Base-by-base conservation (phyloP, 2,113 vertebrate genomes). In the Halcyon senegalensis region DNA sequence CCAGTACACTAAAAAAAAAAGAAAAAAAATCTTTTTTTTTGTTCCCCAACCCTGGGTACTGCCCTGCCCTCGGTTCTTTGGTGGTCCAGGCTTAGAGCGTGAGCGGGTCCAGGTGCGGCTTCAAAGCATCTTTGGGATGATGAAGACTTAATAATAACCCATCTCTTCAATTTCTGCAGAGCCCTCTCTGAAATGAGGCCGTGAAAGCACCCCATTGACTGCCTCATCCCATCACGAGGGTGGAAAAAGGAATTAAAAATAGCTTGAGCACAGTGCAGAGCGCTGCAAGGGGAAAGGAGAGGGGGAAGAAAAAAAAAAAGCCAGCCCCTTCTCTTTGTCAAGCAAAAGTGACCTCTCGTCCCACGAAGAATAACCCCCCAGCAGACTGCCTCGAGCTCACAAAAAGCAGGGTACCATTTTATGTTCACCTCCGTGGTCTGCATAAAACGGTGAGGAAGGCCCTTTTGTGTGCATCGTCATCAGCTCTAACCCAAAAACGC, bases 211-310 rank as follows among this genome's bases (percentile, higher is more conserved):
- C 94, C 88, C 77, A 48, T 93, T 75, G 96, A 90, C 92, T 56
- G 66, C 83, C 85, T 75, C 68, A 81, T 35, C 86, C 88, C 88
- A 84, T 16, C 92, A n/a, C 2, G 11, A 82, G 86, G 77, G 80
- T 76, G 48, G 77, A 86, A 51, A 95, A 76, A 75, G 62, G 66
- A 92, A 60, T 64, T 51, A 89, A 87, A 96, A 96, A 95, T 97
- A 96, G 48, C 85, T 90, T 3, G 0, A 77, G 88, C 72, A 35
- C 79, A 70, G 48, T 3, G 19, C 50, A 50, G 67, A 76, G 2
- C 2, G 0, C 50, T 16, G 60, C 55, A 18, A 78, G 44, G 24
- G 35, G 46, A 18, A 33, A 74, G 66, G 24, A 55, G 35, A 9
- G 20, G 58, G 56, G 16, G 31, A 46, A 17, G 24, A 69, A 70